phyloP scores from a whole-genome alignment of 2,888 invertebrate genomes.

The Arrhopalites spinosus region DNA sequence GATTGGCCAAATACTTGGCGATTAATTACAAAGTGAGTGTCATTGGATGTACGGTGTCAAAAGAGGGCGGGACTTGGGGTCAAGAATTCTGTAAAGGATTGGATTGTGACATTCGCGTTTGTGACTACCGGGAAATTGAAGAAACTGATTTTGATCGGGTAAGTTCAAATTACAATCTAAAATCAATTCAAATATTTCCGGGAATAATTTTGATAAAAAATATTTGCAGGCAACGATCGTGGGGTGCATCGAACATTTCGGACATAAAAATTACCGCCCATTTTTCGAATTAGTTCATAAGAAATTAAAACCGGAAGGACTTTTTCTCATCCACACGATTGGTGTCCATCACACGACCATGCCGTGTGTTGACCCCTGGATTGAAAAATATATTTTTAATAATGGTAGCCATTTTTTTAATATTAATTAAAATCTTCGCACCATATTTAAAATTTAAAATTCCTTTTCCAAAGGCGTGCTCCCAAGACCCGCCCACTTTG shows the following conservation, averaged over 20 bases:
- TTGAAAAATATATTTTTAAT: constrained; percentile 52
- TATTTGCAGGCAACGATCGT: constrained; percentile 46
- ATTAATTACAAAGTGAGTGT: constrained; percentile 47
- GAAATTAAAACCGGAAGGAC: constrained; percentile 44
- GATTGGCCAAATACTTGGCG: constrained; percentile 51
- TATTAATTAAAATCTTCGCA: no score
- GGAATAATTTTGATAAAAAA: no score
- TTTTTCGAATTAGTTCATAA: constrained; percentile 42
- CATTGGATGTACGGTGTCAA: no score
- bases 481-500: constrained; percentile 47
- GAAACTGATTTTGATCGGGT: no score
- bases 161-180: no score
- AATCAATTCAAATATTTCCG: no score
- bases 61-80: constrained; percentile 43
- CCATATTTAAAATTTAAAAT: no score
- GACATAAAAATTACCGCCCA: constrained; percentile 40
- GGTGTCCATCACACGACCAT: no score
- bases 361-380: constrained; percentile 45
- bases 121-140: constrained; percentile 22
- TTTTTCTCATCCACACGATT: constrained; percentile 48
- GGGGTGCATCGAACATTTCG: constrained; percentile 51
- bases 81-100: constrained; percentile 5
- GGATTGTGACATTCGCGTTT: background rate
- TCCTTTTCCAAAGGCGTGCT: constrained; percentile 30
- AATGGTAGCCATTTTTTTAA: no score